Evolutionary conservation across 1,140 invertebrate species (phyloP).

Genomic region (Sinonovacula constricta): DNA sequence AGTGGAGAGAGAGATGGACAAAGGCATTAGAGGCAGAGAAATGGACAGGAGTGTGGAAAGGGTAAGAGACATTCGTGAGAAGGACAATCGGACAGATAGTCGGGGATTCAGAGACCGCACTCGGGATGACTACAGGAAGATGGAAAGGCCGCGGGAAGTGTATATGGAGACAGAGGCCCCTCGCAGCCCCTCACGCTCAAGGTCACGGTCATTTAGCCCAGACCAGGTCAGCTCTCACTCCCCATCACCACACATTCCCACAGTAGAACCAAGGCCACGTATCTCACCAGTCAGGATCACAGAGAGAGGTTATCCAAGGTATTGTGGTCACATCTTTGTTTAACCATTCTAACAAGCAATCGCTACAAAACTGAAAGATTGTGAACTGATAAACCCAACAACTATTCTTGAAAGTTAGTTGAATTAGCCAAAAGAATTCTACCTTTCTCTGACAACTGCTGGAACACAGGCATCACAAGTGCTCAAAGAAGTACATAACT

Average conservation of each 20-base stretch:
- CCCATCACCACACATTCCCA: conserved; percentile 12
- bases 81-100: too few relatives aligned
- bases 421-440: too few relatives aligned
- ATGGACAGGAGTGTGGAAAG: conserved; percentile 42
- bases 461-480: too few relatives aligned
- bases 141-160: conserved; percentile 66
- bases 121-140: conserved; percentile 58
- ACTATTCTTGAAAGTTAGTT: too few relatives aligned
- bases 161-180: conserved; percentile 47
- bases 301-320: too few relatives aligned
- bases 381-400: too few relatives aligned
- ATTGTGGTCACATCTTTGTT: too few relatives aligned
- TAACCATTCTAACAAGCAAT: too few relatives aligned
- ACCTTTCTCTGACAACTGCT: too few relatives aligned
- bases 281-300: conserved; percentile 40
- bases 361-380: too few relatives aligned
- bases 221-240: conserved; percentile 9
- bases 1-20: conserved; percentile 44
- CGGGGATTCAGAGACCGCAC: conserved; percentile 42
- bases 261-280: conserved; percentile 21
- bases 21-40: conserved; percentile 43
- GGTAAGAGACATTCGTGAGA: conserved; percentile 1
- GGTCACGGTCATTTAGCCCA: conserved; percentile 52
- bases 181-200: conserved; percentile 57
- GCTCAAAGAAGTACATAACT: too few relatives aligned